These are phyloP conservation scores for Noturus placidus DNA, from an alignment of 2,113 vertebrate genomes.

Conservation along the genomic window DNA sequence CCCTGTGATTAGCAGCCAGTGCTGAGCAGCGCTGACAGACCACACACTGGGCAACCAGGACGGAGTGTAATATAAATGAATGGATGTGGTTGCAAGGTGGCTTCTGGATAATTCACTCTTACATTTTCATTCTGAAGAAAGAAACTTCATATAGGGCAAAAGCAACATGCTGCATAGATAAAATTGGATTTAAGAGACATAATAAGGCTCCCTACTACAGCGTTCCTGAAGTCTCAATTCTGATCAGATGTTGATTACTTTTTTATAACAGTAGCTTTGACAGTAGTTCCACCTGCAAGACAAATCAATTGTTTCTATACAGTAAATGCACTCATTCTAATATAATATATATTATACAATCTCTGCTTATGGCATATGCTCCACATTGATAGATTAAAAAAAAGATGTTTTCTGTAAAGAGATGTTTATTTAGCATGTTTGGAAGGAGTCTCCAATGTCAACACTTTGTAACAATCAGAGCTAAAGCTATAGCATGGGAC, in stretches of 20 bases:
- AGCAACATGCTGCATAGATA: neutral
- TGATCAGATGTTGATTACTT: neutral
- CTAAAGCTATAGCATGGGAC: neutral
- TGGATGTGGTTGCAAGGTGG: conserved; percentile 14
- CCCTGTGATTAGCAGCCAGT: conserved; percentile 56
- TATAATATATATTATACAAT: neutral
- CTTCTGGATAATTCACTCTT: conserved; percentile 25
- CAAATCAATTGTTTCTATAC: neutral
- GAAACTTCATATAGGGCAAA: neutral
- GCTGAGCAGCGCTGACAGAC: neutral
- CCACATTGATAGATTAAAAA: neutral
- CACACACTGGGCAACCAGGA: conserved; percentile 5
- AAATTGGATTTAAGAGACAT: neutral
- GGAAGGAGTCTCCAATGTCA: neutral
- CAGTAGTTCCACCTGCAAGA: neutral
- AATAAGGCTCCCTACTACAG: neutral
- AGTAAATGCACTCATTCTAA: neutral
- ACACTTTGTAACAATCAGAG: neutral
- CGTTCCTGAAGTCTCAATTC: neutral
- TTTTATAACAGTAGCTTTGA: neutral
- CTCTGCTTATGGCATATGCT: neutral
- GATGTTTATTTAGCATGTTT: neutral
- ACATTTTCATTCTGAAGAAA: conserved; percentile 9
- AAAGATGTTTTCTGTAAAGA: neutral
- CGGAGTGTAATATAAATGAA: conserved; percentile 17